Conservation (phyloP, 1,140 invertebrate species). For the Mamestra configurata region DNA sequence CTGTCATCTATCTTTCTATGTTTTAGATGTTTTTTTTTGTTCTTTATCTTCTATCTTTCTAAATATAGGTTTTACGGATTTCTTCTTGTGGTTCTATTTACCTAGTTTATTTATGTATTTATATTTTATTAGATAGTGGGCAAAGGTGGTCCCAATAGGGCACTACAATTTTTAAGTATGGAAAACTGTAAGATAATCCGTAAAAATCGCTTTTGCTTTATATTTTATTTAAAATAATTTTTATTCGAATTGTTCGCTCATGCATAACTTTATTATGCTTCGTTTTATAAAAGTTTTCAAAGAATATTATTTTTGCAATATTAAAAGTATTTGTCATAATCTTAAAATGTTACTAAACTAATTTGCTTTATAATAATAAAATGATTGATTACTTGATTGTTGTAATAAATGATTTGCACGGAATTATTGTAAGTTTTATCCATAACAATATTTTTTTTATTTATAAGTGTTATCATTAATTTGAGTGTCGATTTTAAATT, state of each 20-base stretch:
- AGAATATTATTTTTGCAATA: neutral
- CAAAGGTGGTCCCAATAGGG: neutral
- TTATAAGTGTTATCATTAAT: too few species aligned
- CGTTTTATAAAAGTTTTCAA: neutral
- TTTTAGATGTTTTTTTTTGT: constrained; percentile 4
- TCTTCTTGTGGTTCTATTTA: neutral
- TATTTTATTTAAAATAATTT: neutral
- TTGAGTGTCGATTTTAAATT: neutral
- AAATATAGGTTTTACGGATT: constrained; percentile 3
- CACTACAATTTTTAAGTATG: neutral
- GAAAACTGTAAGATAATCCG: constrained; percentile 9
- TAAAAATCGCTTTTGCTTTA: neutral
- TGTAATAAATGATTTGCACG: neutral
- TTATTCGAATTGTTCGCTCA: constrained; percentile 5
- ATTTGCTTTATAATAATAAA: neutral
- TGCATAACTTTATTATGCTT: constrained; percentile 1
- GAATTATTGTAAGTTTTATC: neutral
- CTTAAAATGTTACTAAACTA: neutral
- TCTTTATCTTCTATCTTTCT: neutral
- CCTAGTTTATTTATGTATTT: neutral
- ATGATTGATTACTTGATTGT: neutral
- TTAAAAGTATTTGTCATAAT: neutral
- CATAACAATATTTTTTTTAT: neutral
- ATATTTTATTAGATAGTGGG: neutral
- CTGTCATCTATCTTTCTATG: neutral